These are phyloP conservation scores for Nicator chloris DNA, from an alignment of 2,113 vertebrate species.

Conservation along the genomic window DNA sequence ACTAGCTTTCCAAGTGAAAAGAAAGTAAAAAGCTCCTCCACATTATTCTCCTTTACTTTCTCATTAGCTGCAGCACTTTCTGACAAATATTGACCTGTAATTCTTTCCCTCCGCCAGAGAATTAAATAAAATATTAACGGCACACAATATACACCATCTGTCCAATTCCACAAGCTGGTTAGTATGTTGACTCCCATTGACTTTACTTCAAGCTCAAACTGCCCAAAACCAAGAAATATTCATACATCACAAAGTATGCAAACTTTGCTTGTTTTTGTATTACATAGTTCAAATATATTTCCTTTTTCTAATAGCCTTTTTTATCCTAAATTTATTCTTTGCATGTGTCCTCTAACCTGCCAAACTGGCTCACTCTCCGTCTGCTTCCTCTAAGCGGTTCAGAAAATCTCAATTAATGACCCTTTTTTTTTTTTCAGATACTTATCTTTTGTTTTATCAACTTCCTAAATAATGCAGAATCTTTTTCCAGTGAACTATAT, in stretches of 20 bases:
- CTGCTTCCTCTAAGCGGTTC: background rate
- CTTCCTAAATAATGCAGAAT: background rate
- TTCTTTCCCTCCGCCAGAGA: constrained; percentile 23
- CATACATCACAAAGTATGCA: background rate
- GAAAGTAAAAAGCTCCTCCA: background rate
- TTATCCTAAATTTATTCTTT: background rate
- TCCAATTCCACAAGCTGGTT: background rate
- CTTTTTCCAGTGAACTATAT: background rate
- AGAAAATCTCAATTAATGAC: background rate
- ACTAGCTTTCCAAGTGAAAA: constrained; percentile 6
- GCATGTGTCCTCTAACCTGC: background rate
- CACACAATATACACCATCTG: background rate
- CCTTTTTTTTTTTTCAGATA: background rate
- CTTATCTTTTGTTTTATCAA: background rate
- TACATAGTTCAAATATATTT: background rate
- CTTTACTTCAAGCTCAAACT: background rate
- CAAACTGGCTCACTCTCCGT: background rate
- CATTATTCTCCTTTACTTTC: constrained; percentile 31
- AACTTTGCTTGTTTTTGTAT: background rate
- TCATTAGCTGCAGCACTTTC: constrained; percentile 41
- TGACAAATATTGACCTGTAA: constrained; percentile 56
- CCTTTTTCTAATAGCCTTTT: background rate
- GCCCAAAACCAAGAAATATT: background rate
- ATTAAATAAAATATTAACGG: constrained; percentile 58
- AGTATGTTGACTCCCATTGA: background rate